phyloP scores from a whole-genome alignment of 2,797 vertebrate species.

The Lutjanus campechanus region DNA sequence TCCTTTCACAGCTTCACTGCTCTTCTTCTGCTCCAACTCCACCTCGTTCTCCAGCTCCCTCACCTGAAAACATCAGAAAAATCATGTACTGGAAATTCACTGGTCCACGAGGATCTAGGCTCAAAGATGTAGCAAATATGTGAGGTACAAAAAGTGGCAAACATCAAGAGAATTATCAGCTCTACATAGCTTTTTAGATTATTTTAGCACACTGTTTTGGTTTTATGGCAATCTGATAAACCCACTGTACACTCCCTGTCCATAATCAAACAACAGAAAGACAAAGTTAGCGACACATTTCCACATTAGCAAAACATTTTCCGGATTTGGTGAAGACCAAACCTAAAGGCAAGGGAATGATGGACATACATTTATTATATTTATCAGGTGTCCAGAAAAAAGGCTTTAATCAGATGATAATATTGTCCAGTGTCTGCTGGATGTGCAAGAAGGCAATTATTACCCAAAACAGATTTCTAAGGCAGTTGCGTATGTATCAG shows the following conservation, averaged over 20 bases:
- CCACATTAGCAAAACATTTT: too few species aligned
- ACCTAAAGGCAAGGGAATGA: not conserved
- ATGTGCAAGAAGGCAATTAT: not conserved
- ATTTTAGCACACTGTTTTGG: not conserved
- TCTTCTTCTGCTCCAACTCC: constrained; percentile 81
- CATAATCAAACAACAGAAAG: too few species aligned
- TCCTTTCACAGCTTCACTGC: constrained; percentile 82
- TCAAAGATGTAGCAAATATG: not conserved
- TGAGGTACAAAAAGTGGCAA: not conserved
- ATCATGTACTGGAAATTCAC: not conserved
- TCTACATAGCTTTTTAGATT: not conserved
- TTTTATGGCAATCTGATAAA: not conserved
- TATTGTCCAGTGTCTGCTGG: not conserved
- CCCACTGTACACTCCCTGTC: too few species aligned
- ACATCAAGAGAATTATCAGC: not conserved
- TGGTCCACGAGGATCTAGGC: not conserved
- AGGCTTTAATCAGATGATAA: not conserved
- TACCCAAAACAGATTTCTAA: not conserved
- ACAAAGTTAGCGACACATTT: not conserved
- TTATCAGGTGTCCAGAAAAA: not conserved
- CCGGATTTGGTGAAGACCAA: not conserved
- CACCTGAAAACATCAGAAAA: constrained; percentile 56
- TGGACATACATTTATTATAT: not conserved
- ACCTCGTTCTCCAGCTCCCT: constrained; percentile 80
- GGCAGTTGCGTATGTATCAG: not conserved